Conservation (phyloP, 2,888 invertebrate genomes). For the Eristalis intricaria region DNA sequence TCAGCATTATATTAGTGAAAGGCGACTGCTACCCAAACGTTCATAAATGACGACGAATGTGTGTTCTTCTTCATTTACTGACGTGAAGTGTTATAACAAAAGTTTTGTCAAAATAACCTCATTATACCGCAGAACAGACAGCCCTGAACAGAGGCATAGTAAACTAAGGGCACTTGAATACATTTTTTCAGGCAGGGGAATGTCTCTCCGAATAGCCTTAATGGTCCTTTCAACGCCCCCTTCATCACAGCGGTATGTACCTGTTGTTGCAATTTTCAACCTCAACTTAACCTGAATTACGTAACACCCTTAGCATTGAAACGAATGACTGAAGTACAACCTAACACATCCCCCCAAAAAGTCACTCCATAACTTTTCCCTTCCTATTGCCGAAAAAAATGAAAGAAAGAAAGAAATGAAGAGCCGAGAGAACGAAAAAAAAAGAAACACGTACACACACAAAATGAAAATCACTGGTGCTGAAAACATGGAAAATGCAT, state of each 20-base stretch:
- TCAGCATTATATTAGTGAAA: too few species aligned
- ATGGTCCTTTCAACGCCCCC: neutral
- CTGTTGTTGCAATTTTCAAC: conserved; percentile 16
- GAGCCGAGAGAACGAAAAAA: conserved; percentile 3
- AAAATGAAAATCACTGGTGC: conserved; percentile 62
- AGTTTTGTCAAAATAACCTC: neutral
- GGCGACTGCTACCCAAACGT: too few species aligned
- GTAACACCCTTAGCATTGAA: conserved; percentile 36
- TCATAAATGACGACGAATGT: too few species aligned
- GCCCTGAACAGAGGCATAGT: too few species aligned
- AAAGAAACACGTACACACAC: conserved; percentile 1
- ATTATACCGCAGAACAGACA: too few species aligned
- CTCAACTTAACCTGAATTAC: conserved; percentile 17
- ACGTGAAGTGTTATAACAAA: neutral
- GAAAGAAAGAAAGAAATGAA: neutral
- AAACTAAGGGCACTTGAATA: neutral
- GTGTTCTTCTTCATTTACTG: neutral
- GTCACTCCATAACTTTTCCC: conserved; percentile 40
- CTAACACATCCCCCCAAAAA: conserved; percentile 36
- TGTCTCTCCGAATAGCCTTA: neutral
- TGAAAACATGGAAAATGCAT: conserved; percentile 71
- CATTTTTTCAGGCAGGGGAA: neutral
- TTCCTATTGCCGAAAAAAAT: neutral
- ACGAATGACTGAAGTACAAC: conserved; percentile 32
- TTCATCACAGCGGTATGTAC: neutral